A percentile compares a stretch with the other conserved stretches of the same genome.
Conservation (phyloP, 2,797 vertebrate genomes). For the Neolamprologus multifasciatus region DNA sequence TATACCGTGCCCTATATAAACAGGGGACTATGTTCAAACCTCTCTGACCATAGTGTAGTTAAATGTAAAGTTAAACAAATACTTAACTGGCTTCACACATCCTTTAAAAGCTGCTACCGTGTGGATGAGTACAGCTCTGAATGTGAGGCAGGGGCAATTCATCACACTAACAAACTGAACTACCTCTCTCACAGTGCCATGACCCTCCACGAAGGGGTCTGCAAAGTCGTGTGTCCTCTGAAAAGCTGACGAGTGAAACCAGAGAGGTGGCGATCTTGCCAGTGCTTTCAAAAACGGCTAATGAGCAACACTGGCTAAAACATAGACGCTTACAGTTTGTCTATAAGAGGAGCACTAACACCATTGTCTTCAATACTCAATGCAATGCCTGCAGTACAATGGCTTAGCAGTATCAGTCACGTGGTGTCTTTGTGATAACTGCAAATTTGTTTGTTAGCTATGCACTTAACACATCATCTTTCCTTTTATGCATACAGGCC, state of each 20-base stretch:
- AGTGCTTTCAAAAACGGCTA: slow-evolving; percentile 1
- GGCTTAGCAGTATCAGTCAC: background rate
- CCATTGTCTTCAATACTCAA: background rate
- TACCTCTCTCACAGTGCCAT: slow-evolving; percentile 5
- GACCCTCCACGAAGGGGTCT: slow-evolving; percentile 20
- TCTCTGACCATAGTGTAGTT: background rate
- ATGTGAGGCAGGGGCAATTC: slow-evolving; percentile 17
- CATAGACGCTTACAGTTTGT: background rate
- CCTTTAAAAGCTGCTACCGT: background rate
- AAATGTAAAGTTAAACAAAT: slow-evolving; percentile 33
- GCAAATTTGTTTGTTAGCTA: background rate
- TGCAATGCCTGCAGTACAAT: background rate
- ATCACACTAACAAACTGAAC: slow-evolving; percentile 42
- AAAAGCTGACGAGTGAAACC: slow-evolving; percentile 27
- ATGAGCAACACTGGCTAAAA: slow-evolving; percentile 12
- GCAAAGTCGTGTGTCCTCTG: slow-evolving; percentile 2
- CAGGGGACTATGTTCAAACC: background rate
- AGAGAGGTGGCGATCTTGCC: slow-evolving; percentile 18
- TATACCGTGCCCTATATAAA: background rate
- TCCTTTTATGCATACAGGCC: background rate
- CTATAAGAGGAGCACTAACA: background rate
- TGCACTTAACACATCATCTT: background rate
- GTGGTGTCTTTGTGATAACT: background rate
- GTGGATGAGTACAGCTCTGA: background rate
- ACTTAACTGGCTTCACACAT: background rate